Base-by-base conservation (phyloP, 2,113 vertebrate species). In the Sebastes schlegelii region DNA sequence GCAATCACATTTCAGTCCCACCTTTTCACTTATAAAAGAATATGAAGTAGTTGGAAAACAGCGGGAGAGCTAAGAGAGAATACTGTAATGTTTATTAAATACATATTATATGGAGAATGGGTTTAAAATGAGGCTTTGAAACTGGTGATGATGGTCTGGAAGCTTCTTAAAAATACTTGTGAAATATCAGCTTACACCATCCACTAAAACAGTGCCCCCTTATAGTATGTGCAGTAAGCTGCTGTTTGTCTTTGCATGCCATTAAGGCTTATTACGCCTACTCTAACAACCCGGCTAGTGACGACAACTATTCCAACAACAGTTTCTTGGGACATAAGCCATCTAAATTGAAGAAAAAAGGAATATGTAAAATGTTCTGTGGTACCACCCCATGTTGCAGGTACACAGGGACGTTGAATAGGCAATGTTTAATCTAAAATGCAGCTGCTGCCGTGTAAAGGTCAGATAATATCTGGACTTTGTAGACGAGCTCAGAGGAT, bases 161-260 rank as follows among this genome's bases (percentile, higher is more conserved):
- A 57, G 52, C 42, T 21, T 57, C 2, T 23, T 57, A 16, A 71
- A 71, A 7, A 21, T 13, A 42, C 17, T 71, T 57, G 23, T 40
- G 26, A 69, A 52, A 68, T 19, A 23, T 19, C 23, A 42, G 49
- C 6, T 69, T 55, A 26, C 26, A 26, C 26, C 26, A 26, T 26
- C 26, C 5, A 42, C 57, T 43, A 2, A 54, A 54, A 42, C 49
- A 5, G 8, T 10, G 13, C 34, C 12, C 55, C 34, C 49, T 65
- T 11, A 42, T 12, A 65, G 61, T 45, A 14, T 16, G 34, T 16
- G 11, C 71, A 16, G 45, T 51, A 62, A 19, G 19, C 52, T 66
- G 45, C 60, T 67, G 49, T 61, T 73, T 77, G 62, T 73, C 65
- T 65, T 26, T 58, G 13, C 14, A 58, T 83, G 26, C 51, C 51